These are phyloP conservation scores for Aphidoletes aphidimyza DNA, from an alignment of 2,888 invertebrate genomes.

Conservation along the genomic window DNA sequence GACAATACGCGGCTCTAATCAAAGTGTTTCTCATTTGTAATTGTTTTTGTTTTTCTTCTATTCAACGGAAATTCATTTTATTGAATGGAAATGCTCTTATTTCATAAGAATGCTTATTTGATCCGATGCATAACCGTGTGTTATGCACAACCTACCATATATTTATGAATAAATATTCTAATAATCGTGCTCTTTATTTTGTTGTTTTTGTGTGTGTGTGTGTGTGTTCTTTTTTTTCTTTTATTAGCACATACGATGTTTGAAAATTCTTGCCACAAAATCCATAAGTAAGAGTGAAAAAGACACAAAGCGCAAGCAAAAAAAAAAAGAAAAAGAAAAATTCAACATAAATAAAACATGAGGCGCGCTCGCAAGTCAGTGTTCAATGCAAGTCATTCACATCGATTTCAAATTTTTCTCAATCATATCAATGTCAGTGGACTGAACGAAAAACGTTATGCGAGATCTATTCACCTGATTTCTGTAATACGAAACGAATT, in stretches of 20 bases:
- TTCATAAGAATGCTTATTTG: no score
- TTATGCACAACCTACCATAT: no score
- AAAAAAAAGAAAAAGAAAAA: neutral
- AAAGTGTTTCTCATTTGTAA: no score
- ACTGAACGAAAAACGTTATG: constrained; percentile 1
- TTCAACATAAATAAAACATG: neutral
- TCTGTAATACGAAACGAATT: neutral
- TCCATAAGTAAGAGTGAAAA: neutral
- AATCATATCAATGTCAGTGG: constrained; percentile 48
- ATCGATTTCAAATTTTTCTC: constrained; percentile 36
- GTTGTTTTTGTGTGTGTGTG: no score
- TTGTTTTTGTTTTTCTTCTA: neutral
- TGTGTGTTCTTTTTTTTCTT: no score
- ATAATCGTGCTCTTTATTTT: no score
- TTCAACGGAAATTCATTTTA: constrained; percentile 6
- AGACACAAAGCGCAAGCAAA: neutral
- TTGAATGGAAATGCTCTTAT: neutral
- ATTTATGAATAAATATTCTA: no score
- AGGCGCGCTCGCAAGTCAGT: neutral
- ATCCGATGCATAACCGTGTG: no score
- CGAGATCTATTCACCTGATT: constrained; percentile 30
- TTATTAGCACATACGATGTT: no score
- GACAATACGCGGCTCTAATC: no score
- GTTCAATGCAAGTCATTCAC: constrained; percentile 53
- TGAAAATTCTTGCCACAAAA: no score